Conservation (phyloP, 92 coral and sea anemone genomes). For the Actinernus sp. region DNA sequence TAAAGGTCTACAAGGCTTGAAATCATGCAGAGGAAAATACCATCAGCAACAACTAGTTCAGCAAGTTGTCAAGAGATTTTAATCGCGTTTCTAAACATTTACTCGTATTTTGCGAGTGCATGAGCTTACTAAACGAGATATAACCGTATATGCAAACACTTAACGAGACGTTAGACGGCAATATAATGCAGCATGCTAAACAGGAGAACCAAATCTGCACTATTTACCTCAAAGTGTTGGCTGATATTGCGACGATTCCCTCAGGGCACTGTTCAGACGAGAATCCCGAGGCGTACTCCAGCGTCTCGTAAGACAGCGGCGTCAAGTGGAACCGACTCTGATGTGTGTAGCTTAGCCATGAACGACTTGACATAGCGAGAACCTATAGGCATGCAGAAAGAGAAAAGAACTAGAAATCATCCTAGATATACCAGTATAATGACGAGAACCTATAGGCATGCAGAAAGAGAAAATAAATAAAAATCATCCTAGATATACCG, state of each 20-base stretch:
- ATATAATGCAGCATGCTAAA: neutral
- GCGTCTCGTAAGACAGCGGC: slow-evolving; percentile 94
- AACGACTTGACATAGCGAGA: slow-evolving; percentile 99
- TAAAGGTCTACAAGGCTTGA: too few species aligned
- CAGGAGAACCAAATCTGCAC: neutral
- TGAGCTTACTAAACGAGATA: too few species aligned
- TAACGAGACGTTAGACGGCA: too few species aligned
- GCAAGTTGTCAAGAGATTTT: too few species aligned
- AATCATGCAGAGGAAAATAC: too few species aligned
- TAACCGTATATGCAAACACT: too few species aligned
- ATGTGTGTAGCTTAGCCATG: slow-evolving; percentile 97
- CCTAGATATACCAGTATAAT: neutral
- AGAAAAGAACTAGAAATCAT: neutral
- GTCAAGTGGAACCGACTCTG: slow-evolving; percentile 97
- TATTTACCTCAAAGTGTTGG: slow-evolving; percentile 90
- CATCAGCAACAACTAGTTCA: too few species aligned
- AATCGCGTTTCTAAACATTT: too few species aligned
- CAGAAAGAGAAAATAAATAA: too few species aligned
- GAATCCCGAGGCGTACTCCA: slow-evolving; percentile 98
- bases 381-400: slow-evolving; percentile 68
- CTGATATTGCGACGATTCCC: slow-evolving; percentile 99
- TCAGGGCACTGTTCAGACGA: slow-evolving; percentile 99
- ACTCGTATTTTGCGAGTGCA: too few species aligned
- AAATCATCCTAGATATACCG: too few species aligned
- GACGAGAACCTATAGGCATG: too few species aligned